Evolutionary conservation across 2,113 vertebrate genomes (phyloP), one percentile per base, ranked within the genome.

Genomic region (Athene cunicularia): DNA sequence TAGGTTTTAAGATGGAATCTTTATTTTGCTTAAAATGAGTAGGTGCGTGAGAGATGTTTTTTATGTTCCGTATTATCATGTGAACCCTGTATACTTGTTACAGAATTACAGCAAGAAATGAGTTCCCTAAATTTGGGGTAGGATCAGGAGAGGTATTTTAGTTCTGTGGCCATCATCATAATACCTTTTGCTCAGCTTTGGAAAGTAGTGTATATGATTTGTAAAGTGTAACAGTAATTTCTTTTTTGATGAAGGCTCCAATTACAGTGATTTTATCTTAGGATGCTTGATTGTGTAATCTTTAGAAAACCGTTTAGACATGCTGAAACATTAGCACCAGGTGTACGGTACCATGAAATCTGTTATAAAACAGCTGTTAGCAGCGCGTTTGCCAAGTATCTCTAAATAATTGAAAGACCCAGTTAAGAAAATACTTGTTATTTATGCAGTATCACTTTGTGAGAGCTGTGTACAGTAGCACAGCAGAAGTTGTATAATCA

Each of bases 231-330:
- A 86, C 8, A 14, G 84, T 73, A 95, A 91, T 95, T 96, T 95
- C 87, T 82, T 75, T 80, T 96, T 81, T 88, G 92, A 94, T 93
- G 95, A 96, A 79, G 39, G 50, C 80, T 92, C 83, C 80, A 94
- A 88, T 91, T 95, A 87, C 91, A 55, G 62, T 49, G 93, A 96
- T 95, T 83, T 96, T 95, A 93, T 95, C 88, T 82, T 55, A 75
- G 1, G 1, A 85, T 94, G 93, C 92, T 96, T 93, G 88, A 92
- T 91, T 86, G 73, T 97, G 95, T 92, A 94, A 73, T 95, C 97
- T 96, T 94, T 94, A 96, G 82, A 94, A 96, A 96, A 88, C 92
- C 93, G 72, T 96, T 96, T 97, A 94, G 93, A 93, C 83, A 92
- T 75, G 90, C 95, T 93, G 80, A 68, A 95, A 93, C 88, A 92